Conservation (phyloP, 1,140 invertebrate genomes). For the Atta texana region DNA sequence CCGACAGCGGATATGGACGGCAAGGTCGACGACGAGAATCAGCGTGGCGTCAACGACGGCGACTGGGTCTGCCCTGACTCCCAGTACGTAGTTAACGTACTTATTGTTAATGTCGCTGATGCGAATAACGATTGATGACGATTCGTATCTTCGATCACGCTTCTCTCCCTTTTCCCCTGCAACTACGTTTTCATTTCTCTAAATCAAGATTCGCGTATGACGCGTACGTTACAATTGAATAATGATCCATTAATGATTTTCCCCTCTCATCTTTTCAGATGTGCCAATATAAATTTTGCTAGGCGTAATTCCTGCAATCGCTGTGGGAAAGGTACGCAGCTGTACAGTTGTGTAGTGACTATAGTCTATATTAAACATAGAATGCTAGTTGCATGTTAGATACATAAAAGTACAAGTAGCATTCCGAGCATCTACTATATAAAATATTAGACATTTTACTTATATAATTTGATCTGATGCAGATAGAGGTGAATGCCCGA, state of each 20-base stretch:
- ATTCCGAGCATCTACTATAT: not conserved
- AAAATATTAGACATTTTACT: not conserved
- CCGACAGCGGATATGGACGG: conserved; percentile 73
- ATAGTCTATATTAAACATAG: not conserved
- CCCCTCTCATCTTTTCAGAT: conserved; percentile 86
- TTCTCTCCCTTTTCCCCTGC: too few relatives aligned
- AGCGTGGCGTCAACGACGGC: conserved; percentile 82
- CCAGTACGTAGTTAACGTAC: conserved; percentile 79
- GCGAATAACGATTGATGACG: not conserved
- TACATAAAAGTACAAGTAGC: not conserved
- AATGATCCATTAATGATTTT: not conserved
- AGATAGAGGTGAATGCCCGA: conserved; percentile 88
- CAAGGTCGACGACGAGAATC: conserved; percentile 83
- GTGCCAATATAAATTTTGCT: conserved; percentile 98
- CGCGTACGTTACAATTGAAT: not conserved
- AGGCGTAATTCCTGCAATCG: conserved; percentile 95
- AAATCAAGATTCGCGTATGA: not conserved
- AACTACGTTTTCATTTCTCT: conserved; percentile 14
- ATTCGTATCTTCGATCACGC: not conserved
- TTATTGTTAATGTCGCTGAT: not conserved
- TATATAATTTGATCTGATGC: conserved; percentile 54
- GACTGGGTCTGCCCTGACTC: conserved; percentile 85
- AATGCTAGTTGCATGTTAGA: not conserved
- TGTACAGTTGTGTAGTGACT: not conserved
- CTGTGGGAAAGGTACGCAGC: conserved; percentile 91